Base-by-base conservation (phyloP, 2,888 invertebrate genomes). In the Gastracanthus pulcherrimus region DNA sequence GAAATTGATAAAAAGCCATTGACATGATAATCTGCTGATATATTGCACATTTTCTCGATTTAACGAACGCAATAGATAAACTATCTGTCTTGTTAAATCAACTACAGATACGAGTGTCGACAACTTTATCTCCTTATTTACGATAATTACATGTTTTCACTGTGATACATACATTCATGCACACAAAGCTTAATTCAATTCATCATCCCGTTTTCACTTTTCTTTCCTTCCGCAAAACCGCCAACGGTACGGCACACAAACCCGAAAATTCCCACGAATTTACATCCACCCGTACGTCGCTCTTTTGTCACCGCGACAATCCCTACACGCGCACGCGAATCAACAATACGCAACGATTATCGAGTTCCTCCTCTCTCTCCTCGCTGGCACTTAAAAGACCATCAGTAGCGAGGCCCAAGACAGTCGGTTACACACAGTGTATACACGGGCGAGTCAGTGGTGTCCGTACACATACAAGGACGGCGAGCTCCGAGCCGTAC, bases 351-450 rank as follows among this genome's bases (percentile, higher is more conserved):
- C 29, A 16, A 58, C 1, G 29, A 58, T 58, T 58, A 58, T 29
- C 16, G 29, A 29, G 58, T 16, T 13, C 16, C 29, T 23, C 11
- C 23, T 26, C 19, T 55, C 19, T 26, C 26, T 26, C 26, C 55
- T 7, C 11, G 23, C 55, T 19, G 26, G 19, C 26, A 67, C 45
- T 67, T 67, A 45, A 67, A 67, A 67, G 23, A 2, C 45, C 67
- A 67, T 67, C 67, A 66, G 66, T 7, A 9, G 36, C 7, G 31
- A 62, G n/a, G 62, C 11, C 29, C 11, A 13, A 70, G 51, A 26
- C 26, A 55, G n/a, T 48, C 31, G 26, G 45, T 48, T 13, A 23
- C 45, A 55, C 58, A 60, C 72, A 72, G 72, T 36, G 41, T 58
- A 58, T 55, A 55, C 38, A 31, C 45, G 29, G 23, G 3, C 41